Conservation (phyloP, 2,113 vertebrate genomes). For the Riparia riparia region DNA sequence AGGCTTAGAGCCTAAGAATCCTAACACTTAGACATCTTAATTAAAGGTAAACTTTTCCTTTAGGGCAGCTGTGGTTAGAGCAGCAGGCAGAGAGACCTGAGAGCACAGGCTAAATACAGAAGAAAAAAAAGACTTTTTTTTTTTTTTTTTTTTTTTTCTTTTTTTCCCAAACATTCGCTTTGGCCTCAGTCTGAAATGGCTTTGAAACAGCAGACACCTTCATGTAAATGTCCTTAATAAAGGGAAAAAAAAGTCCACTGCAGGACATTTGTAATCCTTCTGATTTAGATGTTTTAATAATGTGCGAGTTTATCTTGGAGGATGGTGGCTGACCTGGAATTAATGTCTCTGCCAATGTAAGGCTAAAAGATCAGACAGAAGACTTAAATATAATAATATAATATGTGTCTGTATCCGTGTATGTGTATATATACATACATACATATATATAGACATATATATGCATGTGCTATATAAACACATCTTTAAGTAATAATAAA, state of each 20-base stretch:
- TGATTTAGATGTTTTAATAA: slow-evolving; percentile 70
- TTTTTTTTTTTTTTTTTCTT: neutral
- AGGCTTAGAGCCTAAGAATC: neutral
- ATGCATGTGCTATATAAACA: neutral
- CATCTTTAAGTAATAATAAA: slow-evolving; percentile 25
- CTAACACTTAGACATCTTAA: neutral
- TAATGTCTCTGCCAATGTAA: neutral
- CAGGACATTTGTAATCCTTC: slow-evolving; percentile 41
- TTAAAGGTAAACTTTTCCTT: slow-evolving; percentile 50
- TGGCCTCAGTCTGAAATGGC: slow-evolving; percentile 13
- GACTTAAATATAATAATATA: slow-evolving; percentile 1
- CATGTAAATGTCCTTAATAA: slow-evolving; percentile 59
- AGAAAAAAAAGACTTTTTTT: neutral
- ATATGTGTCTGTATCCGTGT: neutral
- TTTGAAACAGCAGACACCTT: slow-evolving; percentile 56
- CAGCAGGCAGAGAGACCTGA: slow-evolving; percentile 30
- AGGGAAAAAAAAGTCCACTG: neutral
- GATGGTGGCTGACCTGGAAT: slow-evolving; percentile 49
- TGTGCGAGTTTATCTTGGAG: slow-evolving; percentile 54
- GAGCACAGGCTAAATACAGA: neutral
- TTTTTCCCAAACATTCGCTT: neutral
- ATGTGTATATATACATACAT: neutral
- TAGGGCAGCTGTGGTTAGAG: slow-evolving; percentile 20
- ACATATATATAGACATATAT: neutral
- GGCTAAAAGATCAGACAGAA: slow-evolving; percentile 30